Percentiles rank a stretch among this genome's conserved stretches.
Conservation (phyloP, 2,888 invertebrate genomes). For the Dromius quadrimaculatus region DNA sequence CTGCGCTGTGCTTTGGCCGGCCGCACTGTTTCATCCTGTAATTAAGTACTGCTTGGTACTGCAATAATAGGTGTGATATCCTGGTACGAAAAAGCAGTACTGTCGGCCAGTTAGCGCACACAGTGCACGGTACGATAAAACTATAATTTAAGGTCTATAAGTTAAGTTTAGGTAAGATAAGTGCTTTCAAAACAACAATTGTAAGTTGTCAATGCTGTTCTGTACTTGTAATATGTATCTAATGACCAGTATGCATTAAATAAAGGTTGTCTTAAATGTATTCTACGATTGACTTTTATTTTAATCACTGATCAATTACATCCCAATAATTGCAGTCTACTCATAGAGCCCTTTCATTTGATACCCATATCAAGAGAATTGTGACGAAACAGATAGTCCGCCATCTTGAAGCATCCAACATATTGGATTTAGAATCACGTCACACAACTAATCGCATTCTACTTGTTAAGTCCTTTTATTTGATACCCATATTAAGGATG, state of each 20-base stretch:
- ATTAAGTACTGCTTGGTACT: conserved; percentile 48
- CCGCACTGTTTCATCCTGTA: conserved; percentile 40
- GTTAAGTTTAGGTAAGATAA: conserved; percentile 66
- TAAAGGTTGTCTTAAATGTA: conserved; percentile 71
- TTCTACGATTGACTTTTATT: conserved; percentile 1
- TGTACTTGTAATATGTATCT: conserved; percentile 68
- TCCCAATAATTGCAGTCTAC: too few species aligned
- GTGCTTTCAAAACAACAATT: conserved; percentile 67
- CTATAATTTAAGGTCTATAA: conserved; percentile 55
- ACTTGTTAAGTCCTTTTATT: too few species aligned
- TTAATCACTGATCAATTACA: not conserved
- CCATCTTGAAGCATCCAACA: too few species aligned
- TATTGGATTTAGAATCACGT: too few species aligned
- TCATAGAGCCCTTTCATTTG: too few species aligned
- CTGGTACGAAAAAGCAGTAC: conserved; percentile 51
- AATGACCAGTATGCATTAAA: conserved; percentile 72
- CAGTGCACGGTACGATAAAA: conserved; percentile 51
- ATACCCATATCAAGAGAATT: too few species aligned
- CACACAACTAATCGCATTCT: too few species aligned
- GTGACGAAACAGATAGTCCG: too few species aligned
- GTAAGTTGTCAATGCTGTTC: conserved; percentile 66
- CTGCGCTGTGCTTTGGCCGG: conserved; percentile 47
- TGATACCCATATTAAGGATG: too few species aligned
- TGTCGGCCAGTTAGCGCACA: conserved; percentile 40
- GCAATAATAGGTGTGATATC: conserved; percentile 53